Conservation (phyloP, 2,797 vertebrate genomes). For the Sebastes baramenuke region DNA sequence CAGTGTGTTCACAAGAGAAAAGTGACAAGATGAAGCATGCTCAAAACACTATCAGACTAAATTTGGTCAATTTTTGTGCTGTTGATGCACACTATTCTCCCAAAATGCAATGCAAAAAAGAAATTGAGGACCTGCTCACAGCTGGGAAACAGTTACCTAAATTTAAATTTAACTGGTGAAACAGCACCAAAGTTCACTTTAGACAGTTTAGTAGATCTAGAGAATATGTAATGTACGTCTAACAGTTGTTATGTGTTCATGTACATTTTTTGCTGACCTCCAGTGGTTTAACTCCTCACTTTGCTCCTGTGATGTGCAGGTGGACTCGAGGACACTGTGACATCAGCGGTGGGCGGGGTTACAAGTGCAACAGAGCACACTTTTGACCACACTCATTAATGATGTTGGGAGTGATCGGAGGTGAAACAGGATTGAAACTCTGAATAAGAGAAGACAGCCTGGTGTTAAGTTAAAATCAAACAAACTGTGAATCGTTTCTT, state of each 20-base stretch:
- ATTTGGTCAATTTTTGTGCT: not conserved
- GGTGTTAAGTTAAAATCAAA: not conserved
- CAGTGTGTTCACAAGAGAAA: not conserved
- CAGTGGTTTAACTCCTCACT: not conserved
- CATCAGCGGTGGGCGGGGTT: not conserved
- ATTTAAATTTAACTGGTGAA: not conserved
- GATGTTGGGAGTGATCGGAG: not conserved
- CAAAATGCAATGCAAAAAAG: not conserved
- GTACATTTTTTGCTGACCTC: not conserved
- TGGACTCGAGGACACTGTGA: not conserved
- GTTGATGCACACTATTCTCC: not conserved
- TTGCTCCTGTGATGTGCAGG: not conserved
- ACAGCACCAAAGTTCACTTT: not conserved
- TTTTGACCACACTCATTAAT: not conserved
- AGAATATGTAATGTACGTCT: not conserved
- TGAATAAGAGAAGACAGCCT: not conserved
- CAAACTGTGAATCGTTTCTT: not conserved
- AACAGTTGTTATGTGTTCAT: too few species aligned
- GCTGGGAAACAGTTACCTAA: not conserved
- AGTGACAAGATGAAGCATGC: not conserved
- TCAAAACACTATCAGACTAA: not conserved
- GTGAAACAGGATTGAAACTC: not conserved
- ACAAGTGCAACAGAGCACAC: not conserved
- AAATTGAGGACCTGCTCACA: not conserved
- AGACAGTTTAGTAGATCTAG: not conserved